Conservation (phyloP, 2,113 vertebrate genomes). For the Reinhardtius hippoglossoides region DNA sequence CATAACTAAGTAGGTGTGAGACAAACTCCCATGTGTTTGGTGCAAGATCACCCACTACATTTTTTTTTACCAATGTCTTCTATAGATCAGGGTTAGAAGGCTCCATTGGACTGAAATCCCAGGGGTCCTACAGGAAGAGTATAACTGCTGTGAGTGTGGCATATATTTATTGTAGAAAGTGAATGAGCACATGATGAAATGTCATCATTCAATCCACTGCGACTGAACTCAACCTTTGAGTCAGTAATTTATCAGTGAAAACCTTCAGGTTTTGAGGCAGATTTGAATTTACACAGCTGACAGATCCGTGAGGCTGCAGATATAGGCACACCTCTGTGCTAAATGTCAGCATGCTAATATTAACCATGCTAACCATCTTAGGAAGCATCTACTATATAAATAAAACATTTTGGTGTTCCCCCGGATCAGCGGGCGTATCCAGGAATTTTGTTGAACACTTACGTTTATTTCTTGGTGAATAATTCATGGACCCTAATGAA, state of each 20-base stretch:
- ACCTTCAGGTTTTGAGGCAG: too few relatives aligned
- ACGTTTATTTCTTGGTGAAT: too few relatives aligned
- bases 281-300: too few relatives aligned
- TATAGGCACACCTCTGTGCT: too few relatives aligned
- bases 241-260: background rate
- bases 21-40: slow-evolving; percentile 8
- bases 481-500: too few relatives aligned
- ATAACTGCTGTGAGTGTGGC: background rate
- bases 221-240: background rate
- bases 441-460: too few relatives aligned
- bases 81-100: background rate
- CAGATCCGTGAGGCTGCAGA: too few relatives aligned
- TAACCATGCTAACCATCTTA: too few relatives aligned
- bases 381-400: too few relatives aligned
- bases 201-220: slow-evolving; percentile 11
- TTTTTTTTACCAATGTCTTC: background rate
- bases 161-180: slow-evolving; percentile 8
- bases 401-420: background rate
- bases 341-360: too few relatives aligned
- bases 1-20: slow-evolving; percentile 21
- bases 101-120: background rate
- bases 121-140: slow-evolving; percentile 16
- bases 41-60: slow-evolving; percentile 13
- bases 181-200: background rate
- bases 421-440: too few relatives aligned